Conservation (phyloP, 1,140 invertebrate species). For the Mactra quadrangularis region DNA sequence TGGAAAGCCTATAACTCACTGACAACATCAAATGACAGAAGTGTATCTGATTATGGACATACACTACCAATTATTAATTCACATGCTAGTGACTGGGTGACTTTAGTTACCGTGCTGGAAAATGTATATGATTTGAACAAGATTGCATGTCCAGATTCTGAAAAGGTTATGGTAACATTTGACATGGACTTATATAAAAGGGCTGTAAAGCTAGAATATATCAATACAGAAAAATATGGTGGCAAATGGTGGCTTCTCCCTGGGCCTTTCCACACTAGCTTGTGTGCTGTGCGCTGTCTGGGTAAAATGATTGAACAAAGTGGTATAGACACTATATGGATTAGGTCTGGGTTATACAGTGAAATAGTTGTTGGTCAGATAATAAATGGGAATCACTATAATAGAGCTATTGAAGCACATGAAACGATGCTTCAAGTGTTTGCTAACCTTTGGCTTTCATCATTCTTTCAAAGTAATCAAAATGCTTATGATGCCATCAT, state of each 20-base stretch:
- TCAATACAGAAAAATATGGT: neutral
- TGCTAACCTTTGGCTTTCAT: constrained; percentile 1
- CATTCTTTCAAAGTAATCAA: neutral
- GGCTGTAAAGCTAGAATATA: constrained; percentile 3
- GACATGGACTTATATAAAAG: constrained; percentile 31
- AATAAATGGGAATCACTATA: constrained; percentile 15
- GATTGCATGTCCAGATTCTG: constrained; percentile 3
- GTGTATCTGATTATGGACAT: neutral
- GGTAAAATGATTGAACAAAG: constrained; percentile 14
- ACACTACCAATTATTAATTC: constrained; percentile 10
- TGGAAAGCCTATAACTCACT: constrained; percentile 21
- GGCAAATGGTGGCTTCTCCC: constrained; percentile 17
- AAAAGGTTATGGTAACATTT: constrained; percentile 19
- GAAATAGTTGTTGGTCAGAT: constrained; percentile 5
- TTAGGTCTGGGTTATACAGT: constrained; percentile 6
- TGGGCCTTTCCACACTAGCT: constrained; percentile 8
- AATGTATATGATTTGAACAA: constrained; percentile 11
- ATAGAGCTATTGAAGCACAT: constrained; percentile 16
- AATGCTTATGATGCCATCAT: neutral
- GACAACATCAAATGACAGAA: neutral
- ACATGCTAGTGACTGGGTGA: neutral
- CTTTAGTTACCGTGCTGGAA: constrained; percentile 20
- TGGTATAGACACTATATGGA: constrained; percentile 14
- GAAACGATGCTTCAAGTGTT: constrained; percentile 18
- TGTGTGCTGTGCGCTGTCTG: constrained; percentile 13